Conservation (phyloP, 2,113 vertebrate species). For the Rhineura floridana region DNA sequence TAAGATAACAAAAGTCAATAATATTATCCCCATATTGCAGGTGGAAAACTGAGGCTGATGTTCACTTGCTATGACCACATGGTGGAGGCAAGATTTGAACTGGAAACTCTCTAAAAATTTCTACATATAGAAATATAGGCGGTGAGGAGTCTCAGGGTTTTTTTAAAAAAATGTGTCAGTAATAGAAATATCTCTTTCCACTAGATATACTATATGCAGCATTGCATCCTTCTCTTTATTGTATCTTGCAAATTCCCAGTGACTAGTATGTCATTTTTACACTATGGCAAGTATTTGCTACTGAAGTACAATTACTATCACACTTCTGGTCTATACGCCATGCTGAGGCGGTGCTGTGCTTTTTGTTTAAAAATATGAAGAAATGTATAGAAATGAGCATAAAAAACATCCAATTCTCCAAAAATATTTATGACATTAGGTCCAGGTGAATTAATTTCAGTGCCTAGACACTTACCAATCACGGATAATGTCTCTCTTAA, state of each 20-base stretch:
- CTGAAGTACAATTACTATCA: not conserved
- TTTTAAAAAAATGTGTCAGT: too few relatives aligned
- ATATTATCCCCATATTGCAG: too few relatives aligned
- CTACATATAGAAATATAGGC: too few relatives aligned
- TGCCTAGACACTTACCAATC: constrained; percentile 11
- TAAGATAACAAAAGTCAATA: too few relatives aligned
- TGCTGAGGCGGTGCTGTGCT: not conserved
- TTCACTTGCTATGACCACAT: too few relatives aligned
- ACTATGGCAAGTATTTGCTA: not conserved
- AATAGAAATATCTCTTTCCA: not conserved
- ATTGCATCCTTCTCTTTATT: rapidly evolving
- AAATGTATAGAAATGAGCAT: not conserved
- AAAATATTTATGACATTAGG: not conserved
- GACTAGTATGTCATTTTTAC: not conserved
- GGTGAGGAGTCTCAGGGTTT: too few relatives aligned
- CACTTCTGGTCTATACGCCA: not conserved
- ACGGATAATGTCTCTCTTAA: not conserved
- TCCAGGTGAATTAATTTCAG: constrained; percentile 3
- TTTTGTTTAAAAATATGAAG: constrained; percentile 11
- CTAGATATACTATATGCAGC: not conserved
- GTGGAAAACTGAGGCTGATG: too few relatives aligned
- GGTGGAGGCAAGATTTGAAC: too few relatives aligned
- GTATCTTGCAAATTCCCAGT: not conserved
- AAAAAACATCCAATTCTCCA: not conserved
- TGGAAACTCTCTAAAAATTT: too few relatives aligned